Base-by-base conservation (phyloP, 2,797 vertebrate species). In the Sandelia bainsii region DNA sequence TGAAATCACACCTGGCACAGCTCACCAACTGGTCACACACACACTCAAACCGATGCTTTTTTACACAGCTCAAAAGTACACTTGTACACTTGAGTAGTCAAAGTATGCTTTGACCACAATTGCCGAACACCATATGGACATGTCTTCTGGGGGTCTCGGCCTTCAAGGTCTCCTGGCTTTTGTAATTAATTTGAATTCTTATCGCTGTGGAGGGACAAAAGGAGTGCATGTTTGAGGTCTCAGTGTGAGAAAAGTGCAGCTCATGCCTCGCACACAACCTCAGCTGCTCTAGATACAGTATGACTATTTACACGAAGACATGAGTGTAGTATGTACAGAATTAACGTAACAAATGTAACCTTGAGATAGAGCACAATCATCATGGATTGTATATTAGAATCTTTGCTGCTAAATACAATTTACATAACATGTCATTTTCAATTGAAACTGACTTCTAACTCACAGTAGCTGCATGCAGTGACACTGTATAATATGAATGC, bases 1-100 rank as follows among this genome's bases (percentile, higher is more conserved):
- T 85, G 82, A 85, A 89, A 86, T 84, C 86, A 85, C 89, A 93
- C 89, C 91, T 92, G 90, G 83, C 79, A 52, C 29, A 63, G 77
- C 11, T 54, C 32, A 11, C 70, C 77, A 70, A 66, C 75, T 77
- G 62, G 78, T 63, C 59, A 46, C 51, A 56, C 44, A 58, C 45
- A 64, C 68, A 62, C 48, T 46, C 60, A 63, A 44, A 82, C 59
- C 40, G 2, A 48, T 8, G 1, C 34, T 23, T 53, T 59, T 27
- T 73, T 17, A 62, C 40, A 83, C 74, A 64, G 72, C 49, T 48
- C 44, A 69, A 85, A 85, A 66, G 40, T 20, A 81, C 39, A 78
- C 79, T 79, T 54, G 40, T 20, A 81, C 39, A 78, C 79, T 78
- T 58, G 72, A 82, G 64, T 79, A 80, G 69, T 86, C 77, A 83